phyloP scores from a whole-genome alignment of 1,140 invertebrate genomes.

The Sminthurides bifidus region DNA sequence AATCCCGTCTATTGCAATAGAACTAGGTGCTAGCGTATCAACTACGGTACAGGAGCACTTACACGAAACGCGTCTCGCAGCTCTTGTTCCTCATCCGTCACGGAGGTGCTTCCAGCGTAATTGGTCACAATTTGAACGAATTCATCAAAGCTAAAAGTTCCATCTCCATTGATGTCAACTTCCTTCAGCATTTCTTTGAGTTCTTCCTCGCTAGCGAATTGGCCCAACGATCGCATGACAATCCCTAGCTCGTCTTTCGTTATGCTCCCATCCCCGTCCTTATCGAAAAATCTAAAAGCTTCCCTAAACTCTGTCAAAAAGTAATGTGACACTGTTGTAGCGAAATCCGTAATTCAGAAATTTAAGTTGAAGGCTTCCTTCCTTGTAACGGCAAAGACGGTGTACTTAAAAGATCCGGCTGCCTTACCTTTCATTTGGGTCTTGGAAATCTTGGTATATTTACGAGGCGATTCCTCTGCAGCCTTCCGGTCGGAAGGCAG shows the following conservation, averaged over 20 bases:
- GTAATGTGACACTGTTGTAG: too few relatives aligned
- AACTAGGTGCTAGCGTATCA: too few relatives aligned
- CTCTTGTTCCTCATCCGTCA: conserved; percentile 63
- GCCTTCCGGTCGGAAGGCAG: neutral
- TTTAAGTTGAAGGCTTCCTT: too few relatives aligned
- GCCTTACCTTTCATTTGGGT: conserved; percentile 25
- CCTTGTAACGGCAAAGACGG: too few relatives aligned
- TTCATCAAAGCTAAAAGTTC: conserved; percentile 82
- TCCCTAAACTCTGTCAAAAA: conserved; percentile 76
- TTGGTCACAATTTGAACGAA: conserved; percentile 83
- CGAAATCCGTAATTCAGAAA: too few relatives aligned
- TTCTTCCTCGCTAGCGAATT: conserved; percentile 71
- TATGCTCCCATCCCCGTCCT: conserved; percentile 75
- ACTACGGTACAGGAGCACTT: too few relatives aligned
- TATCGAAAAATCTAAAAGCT: conserved; percentile 77
- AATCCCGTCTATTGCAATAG: too few relatives aligned
- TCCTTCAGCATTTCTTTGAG: conserved; percentile 77
- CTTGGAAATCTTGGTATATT: conserved; percentile 21
- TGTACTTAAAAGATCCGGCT: too few relatives aligned
- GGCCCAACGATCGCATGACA: conserved; percentile 70
- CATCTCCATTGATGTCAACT: conserved; percentile 52
- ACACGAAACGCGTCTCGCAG: conserved; percentile 74
- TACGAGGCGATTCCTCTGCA: conserved; percentile 12
- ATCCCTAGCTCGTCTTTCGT: conserved; percentile 72
- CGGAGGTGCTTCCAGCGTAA: conserved; percentile 50